These are phyloP conservation scores for Chelon labrosus DNA, from an alignment of 2,797 vertebrate species.

Conservation along the genomic window DNA sequence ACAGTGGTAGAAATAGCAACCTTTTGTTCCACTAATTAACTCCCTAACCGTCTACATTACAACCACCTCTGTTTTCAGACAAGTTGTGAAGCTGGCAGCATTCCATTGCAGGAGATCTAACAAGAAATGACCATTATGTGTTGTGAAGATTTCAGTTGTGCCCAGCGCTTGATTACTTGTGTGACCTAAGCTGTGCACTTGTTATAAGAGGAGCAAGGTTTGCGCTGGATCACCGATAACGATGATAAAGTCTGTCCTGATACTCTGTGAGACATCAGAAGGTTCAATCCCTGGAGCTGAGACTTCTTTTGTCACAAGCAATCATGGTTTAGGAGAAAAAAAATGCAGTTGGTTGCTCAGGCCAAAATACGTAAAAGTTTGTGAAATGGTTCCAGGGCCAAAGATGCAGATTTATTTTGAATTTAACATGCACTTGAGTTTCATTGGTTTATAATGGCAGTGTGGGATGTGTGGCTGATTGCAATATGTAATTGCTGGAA, in stretches of 20 bases:
- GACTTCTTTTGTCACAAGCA: neutral
- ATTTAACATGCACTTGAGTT: neutral
- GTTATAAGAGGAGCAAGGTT: neutral
- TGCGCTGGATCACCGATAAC: neutral
- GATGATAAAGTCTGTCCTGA: neutral
- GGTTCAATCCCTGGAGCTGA: no score
- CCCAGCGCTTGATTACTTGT: neutral
- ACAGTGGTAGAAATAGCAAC: neutral
- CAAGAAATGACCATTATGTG: neutral
- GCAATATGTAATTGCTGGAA: slow-evolving; percentile 6
- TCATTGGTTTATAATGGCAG: neutral
- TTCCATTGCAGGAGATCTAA: neutral
- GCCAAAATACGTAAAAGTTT: neutral
- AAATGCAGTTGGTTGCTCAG: no score
- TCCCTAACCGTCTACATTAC: neutral
- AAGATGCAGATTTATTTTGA: neutral
- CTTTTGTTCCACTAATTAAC: neutral
- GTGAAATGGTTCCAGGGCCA: neutral
- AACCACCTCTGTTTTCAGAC: neutral
- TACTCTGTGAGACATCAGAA: no score
- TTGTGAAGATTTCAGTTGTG: no score
- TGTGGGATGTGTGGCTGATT: neutral
- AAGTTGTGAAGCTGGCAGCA: neutral
- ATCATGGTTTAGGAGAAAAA: neutral
- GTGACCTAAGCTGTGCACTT: neutral